Evolutionary conservation across 2,888 invertebrate genomes (phyloP), one percentile per base, ranked within the genome.

Genomic region (Rotaria socialis): DNA sequence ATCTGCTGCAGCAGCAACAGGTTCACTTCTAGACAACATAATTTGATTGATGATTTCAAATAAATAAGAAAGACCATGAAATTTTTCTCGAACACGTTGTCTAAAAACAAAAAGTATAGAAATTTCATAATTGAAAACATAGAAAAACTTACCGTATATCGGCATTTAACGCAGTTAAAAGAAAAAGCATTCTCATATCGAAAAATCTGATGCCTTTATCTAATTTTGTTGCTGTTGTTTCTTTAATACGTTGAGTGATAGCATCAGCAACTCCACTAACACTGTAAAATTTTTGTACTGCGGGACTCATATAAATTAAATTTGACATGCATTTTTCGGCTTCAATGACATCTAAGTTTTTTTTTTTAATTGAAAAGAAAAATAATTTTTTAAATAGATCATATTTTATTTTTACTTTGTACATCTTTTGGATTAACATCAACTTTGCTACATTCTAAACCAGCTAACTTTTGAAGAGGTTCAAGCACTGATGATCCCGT

Each of bases 241-340:
- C 85, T 75, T 86, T 86, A 35, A 86, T 43, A 84, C 80, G 60
- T 47, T 85, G 58, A 10, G 86, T 85, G 10, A 86, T 84, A 6
- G 80, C 58, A 43, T 86, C 86, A 50, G 86, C 85, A 5, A 86
- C 86, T 10, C 60, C 60, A 80, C 41, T 86, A 56, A 84, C 67
- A 43, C 27, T 41, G n/a, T 86, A 86, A 58, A 86, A 86, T 41
- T 86, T 55, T 85, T 86, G 86, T 5, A 84, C 86, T 55, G 35
- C 85, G 19, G 85, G 85, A 55, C 84, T 85, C n/a, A 75, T 86
- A 60, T 86, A 86, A 67, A 86, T 86, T n/a, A 86, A 85, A 86
- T 86, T 86, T 10, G 86, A 86, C 85, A 86, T 86, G 56, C 85
- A 85, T 58, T 60, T 80, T 80, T 80, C 47, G 8, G 80, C 80